Conservation (phyloP, 2,888 invertebrate species). For the Epinotia nisella region DNA sequence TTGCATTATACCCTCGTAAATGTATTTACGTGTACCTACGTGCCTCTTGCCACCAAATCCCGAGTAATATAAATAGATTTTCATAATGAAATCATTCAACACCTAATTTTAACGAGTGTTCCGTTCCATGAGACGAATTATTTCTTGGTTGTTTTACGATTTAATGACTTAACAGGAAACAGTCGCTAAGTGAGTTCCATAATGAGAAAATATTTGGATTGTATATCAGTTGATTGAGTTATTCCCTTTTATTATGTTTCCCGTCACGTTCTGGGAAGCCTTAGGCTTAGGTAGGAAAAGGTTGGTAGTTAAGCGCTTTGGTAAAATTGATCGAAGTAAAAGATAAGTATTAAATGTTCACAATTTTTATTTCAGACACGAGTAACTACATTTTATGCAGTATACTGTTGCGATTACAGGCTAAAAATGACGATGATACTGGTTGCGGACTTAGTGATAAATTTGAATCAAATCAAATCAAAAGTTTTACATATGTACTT, state of each 20-base stretch:
- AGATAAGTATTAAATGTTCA: too few species aligned
- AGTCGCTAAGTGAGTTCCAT: not conserved
- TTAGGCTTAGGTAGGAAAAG: not conserved
- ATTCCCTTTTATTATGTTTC: not conserved
- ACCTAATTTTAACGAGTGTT: slow-evolving; percentile 43
- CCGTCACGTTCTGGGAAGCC: not conserved
- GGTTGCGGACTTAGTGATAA: too few species aligned
- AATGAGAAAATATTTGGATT: slow-evolving; percentile 21
- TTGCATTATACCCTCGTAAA: slow-evolving; percentile 64
- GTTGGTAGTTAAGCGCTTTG: too few species aligned
- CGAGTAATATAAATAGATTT: slow-evolving; percentile 63
- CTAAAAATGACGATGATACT: too few species aligned
- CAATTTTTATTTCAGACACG: too few species aligned
- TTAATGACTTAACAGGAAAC: slow-evolving; percentile 38
- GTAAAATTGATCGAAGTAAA: too few species aligned
- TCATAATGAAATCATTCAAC: slow-evolving; percentile 54
- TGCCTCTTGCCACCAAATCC: slow-evolving; percentile 51
- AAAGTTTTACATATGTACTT: not conserved
- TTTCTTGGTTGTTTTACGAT: slow-evolving; percentile 34
- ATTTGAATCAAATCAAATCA: too few species aligned
- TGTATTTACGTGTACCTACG: slow-evolving; percentile 50
- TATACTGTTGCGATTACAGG: too few species aligned
- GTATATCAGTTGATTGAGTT: not conserved
- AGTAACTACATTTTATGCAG: too few species aligned
- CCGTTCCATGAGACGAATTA: slow-evolving; percentile 25